phyloP scores from a whole-genome alignment of 92 coral and sea anemone species.

The Muricea muricata region DNA sequence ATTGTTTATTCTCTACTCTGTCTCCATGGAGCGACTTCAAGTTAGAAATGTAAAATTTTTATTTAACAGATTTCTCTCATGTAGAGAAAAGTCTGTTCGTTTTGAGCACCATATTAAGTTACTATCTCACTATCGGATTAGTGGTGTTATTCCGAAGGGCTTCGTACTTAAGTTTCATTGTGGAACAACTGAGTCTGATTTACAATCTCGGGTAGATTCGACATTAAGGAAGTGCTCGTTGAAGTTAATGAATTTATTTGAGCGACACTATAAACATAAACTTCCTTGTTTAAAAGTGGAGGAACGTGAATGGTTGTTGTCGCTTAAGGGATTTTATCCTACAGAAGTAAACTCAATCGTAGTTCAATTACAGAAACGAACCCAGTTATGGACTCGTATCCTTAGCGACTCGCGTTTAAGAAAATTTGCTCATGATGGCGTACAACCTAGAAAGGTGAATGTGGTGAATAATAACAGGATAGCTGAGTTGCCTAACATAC shows the following conservation, averaged over 20 bases:
- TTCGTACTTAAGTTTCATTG: constrained; percentile 1
- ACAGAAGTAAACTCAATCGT: not conserved
- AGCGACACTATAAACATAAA: not conserved
- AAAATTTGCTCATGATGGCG: not conserved
- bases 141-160: not conserved
- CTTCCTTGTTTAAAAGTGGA: not conserved
- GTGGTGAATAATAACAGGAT: not conserved
- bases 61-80: not conserved
- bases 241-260: not conserved
- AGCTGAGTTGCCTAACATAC: not conserved
- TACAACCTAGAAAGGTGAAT: not conserved
- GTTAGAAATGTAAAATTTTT: not conserved
- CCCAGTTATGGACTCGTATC: not conserved
- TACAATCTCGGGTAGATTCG: not conserved
- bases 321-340: not conserved
- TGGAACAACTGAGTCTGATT: not conserved
- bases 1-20: not conserved
- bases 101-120: not conserved
- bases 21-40: constrained; percentile 11
- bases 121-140: not conserved
- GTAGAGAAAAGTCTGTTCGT: not conserved
- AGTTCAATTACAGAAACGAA: not conserved
- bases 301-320: not conserved
- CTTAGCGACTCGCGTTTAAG: not conserved
- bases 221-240: not conserved